These are phyloP conservation scores for Pelochelys cantorii DNA, from an alignment of 2,797 vertebrate species.

Conservation along the genomic window DNA sequence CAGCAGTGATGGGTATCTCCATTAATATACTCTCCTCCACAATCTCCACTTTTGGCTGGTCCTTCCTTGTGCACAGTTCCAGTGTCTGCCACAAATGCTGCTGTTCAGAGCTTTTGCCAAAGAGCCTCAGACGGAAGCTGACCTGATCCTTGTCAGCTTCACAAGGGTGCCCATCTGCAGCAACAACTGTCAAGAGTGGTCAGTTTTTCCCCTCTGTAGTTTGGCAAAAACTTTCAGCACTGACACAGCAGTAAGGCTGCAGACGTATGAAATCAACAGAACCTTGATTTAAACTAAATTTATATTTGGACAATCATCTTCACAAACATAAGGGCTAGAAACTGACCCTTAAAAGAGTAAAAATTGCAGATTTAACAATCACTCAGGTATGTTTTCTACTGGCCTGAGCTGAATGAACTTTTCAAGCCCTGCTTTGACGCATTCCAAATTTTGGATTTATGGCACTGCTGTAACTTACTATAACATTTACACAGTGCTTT, in stretches of 20 bases:
- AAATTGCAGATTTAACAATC: background rate
- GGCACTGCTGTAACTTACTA: constrained; percentile 73
- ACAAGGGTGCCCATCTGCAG: constrained; percentile 35
- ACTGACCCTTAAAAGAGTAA: background rate
- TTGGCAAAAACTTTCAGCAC: constrained; percentile 23
- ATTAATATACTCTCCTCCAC: rapidly evolving
- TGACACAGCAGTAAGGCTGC: constrained; percentile 37
- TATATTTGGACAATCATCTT: constrained; percentile 55
- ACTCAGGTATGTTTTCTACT: constrained; percentile 1
- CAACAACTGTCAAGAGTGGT: constrained; percentile 28
- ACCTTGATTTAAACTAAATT: constrained; percentile 60
- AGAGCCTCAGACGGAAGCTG: constrained; percentile 10
- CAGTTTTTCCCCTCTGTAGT: background rate
- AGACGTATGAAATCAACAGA: constrained; percentile 49
- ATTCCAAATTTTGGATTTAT: constrained; percentile 63
- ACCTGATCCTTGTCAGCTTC: constrained; percentile 35
- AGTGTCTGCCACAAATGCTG: background rate
- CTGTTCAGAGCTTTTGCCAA: constrained; percentile 20
- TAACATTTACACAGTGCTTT: constrained; percentile 71
- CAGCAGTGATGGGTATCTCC: background rate
- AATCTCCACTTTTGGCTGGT: constrained; percentile 16
- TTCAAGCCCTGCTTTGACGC: constrained; percentile 52
- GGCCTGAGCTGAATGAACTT: background rate
- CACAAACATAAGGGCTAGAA: constrained; percentile 15
- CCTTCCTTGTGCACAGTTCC: constrained; percentile 14